Percentiles rank a stretch among this genome's conserved stretches.
phyloP scores from a whole-genome alignment of 2,888 invertebrate species.

The Augochlorella aurata region DNA sequence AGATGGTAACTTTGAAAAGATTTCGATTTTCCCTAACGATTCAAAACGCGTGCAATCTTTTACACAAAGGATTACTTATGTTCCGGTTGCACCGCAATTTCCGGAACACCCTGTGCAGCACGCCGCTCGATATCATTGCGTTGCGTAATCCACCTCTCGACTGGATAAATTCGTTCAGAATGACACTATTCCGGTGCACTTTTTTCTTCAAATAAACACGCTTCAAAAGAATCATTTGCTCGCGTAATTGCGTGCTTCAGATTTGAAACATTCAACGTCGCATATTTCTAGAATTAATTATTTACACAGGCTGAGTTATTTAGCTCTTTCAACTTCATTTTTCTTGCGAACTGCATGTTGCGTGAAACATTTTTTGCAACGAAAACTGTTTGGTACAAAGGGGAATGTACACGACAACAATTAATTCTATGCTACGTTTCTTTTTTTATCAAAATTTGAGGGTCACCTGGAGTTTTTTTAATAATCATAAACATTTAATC shows the following conservation, averaged over 20 bases:
- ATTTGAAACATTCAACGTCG: too few relatives aligned
- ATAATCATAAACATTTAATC: too few relatives aligned
- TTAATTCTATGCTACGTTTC: too few relatives aligned
- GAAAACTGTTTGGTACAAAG: too few relatives aligned
- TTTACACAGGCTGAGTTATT: too few relatives aligned
- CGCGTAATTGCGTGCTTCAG: neutral
- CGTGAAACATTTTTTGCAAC: too few relatives aligned
- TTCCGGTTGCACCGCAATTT: neutral
- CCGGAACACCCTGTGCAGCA: neutral
- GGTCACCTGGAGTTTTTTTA: too few relatives aligned
- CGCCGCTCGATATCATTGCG: conserved; percentile 8
- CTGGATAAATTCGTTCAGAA: neutral
- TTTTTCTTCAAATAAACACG: neutral
- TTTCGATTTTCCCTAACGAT: neutral
- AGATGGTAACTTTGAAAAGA: neutral
- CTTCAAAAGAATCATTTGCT: neutral
- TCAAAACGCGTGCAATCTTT: neutral
- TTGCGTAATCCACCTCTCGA: neutral
- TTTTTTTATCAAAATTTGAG: too few relatives aligned
- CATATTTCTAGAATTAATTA: too few relatives aligned
- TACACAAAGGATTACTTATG: neutral
- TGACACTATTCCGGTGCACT: neutral
- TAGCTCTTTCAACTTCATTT: too few relatives aligned
- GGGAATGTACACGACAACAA: too few relatives aligned
- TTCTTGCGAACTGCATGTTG: too few relatives aligned